Percentiles rank a stretch among this genome's conserved stretches.
phyloP scores from a whole-genome alignment of 2,113 vertebrate species.

The Climacteris rufus region DNA sequence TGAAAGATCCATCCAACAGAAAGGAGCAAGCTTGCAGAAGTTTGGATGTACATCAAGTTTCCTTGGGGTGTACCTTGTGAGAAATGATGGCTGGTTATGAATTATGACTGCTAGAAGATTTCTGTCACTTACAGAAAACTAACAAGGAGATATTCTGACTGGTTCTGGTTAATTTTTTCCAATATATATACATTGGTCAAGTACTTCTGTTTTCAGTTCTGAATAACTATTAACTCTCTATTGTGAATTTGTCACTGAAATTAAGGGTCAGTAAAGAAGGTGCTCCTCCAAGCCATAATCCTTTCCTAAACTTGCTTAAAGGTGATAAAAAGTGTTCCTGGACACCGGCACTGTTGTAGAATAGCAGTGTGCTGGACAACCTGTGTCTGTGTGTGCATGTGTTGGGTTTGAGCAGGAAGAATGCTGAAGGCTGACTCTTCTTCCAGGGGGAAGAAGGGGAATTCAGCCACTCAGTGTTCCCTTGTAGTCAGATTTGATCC shows the following conservation, averaged over 20 bases:
- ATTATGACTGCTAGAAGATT: slow-evolving; percentile 10
- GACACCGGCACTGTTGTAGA: neutral
- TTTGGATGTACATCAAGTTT: slow-evolving; percentile 63
- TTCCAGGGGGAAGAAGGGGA: neutral
- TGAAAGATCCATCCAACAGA: slow-evolving; percentile 30
- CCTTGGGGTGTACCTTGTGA: slow-evolving; percentile 1
- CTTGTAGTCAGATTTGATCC: neutral
- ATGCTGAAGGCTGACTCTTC: neutral
- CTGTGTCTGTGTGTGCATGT: neutral
- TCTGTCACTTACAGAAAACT: neutral
- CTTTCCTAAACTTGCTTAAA: neutral
- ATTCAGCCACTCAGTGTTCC: neutral
- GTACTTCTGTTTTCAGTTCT: neutral
- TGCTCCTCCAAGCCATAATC: neutral
- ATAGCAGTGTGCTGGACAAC: neutral
- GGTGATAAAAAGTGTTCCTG: neutral
- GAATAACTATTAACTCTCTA: neutral
- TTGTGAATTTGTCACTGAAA: neutral
- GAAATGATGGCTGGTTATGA: slow-evolving; percentile 1
- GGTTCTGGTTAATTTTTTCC: neutral
- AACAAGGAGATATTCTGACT: neutral
- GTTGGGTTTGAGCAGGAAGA: neutral
- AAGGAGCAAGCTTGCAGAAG: slow-evolving; percentile 49
- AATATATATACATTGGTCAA: neutral
- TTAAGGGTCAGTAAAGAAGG: neutral